Evolutionary conservation across 1,140 invertebrate species (phyloP), one percentile per base, ranked within the genome.

Genomic region (Tenebrio molitor): DNA sequence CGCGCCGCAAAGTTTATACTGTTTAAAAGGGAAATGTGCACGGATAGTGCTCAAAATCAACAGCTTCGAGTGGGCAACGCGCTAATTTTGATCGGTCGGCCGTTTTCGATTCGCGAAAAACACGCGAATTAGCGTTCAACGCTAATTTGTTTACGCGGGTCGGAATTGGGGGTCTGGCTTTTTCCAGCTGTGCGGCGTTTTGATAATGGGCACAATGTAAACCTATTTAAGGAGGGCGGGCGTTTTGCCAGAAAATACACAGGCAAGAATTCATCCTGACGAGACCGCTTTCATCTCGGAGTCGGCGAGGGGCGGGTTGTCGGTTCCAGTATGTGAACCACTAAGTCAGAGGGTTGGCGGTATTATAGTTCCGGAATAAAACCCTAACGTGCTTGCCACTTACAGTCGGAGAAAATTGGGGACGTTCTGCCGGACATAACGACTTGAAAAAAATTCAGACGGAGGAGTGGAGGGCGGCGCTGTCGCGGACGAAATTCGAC

Each of bases 301-400:
- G 36, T 39, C 36, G 4, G 25, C 25, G 25, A 41, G 64, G 64
- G 64, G 64, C 10, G 64, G 64, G 8, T 25, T 42, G 36, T 10
- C 36, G 64, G 64, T 66, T 66, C 64, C 64, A 66, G 15, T 66
- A 66, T 42, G 64, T 66, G 64, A 62, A 62, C 53, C 36, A 29
- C 36, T 42, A 66, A 66, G 64, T 66, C 64, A 34, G 36, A 66
- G 64, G 64, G 64, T 44, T 44, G 64, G 36, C 10, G 25, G 25
- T 23, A 66, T 66, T 66, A 66, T 42, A 66, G 16, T 62, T 62
- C 53, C 53, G 25, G 53, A 66, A 65, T 25, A 65, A 66, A 65
- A 23, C 16, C 63, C 63, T 62, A 62, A 62, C 53, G 17, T 65
- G 63, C 64, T 44, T 14, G 64, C 36, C 36, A 41, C 42, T 66